phyloP scores from a whole-genome alignment of 2,888 invertebrate species.

The Rhamphomyia laevipes region DNA sequence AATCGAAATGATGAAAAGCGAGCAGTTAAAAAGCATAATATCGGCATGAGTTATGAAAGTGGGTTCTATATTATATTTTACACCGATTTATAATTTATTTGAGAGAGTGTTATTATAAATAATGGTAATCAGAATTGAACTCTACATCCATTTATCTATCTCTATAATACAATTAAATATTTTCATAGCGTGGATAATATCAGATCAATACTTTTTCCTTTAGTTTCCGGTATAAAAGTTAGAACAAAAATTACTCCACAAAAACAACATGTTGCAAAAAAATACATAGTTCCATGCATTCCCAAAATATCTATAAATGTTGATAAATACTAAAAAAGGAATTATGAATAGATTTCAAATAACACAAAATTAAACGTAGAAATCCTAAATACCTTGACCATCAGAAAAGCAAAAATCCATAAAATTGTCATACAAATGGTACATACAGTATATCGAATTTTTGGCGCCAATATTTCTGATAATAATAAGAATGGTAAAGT shows the following conservation, averaged over 20 bases:
- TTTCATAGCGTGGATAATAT: no score
- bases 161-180: no score
- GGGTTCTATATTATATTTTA: no score
- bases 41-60: no score
- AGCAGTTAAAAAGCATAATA: no score
- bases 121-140: no score
- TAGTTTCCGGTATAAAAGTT: constrained; percentile 32
- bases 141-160: no score
- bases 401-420: constrained; percentile 17
- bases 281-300: constrained; percentile 30
- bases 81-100: no score
- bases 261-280: constrained; percentile 25
- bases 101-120: no score
- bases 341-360: no score
- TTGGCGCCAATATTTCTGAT: constrained; percentile 30
- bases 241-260: constrained; percentile 26
- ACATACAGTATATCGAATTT: constrained; percentile 23
- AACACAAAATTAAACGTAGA: no score
- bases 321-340: constrained; percentile 23
- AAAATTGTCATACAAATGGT: constrained; percentile 22
- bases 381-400: constrained; percentile 18
- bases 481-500: constrained; percentile 32
- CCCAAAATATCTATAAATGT: constrained; percentile 21
- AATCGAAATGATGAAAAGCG: no score
- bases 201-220: constrained; percentile 28